Conservation (phyloP, 2,797 vertebrate species). For the Borostomias antarcticus region DNA sequence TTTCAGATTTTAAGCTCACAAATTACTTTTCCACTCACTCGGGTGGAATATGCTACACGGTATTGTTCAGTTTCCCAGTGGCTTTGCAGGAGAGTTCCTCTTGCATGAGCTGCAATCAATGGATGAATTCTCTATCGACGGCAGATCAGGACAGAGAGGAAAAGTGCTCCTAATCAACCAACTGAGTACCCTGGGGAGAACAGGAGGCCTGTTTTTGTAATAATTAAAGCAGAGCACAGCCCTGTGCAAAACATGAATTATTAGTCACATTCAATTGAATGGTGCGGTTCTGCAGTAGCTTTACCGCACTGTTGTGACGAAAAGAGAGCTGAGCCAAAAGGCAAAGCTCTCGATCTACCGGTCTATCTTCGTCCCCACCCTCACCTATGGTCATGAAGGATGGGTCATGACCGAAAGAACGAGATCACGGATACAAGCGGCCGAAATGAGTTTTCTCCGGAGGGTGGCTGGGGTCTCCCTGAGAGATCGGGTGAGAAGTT, state of each 20-base stretch:
- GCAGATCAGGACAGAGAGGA: not conserved
- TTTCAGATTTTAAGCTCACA: not conserved
- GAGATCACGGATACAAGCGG: no score
- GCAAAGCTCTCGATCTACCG: no score
- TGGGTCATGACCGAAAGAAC: no score
- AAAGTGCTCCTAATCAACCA: not conserved
- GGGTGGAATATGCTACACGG: not conserved
- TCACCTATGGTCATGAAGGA: no score
- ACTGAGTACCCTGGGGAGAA: not conserved
- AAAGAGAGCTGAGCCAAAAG: no score
- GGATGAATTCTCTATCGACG: not conserved
- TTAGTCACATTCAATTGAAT: slow-evolving; percentile 28
- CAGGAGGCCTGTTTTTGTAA: slow-evolving; percentile 4
- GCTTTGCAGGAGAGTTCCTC: not conserved
- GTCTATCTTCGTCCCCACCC: no score
- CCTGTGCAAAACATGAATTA: slow-evolving; percentile 12
- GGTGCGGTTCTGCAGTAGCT: no score
- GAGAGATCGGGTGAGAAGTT: no score
- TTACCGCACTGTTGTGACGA: no score
- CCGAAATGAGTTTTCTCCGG: no score
- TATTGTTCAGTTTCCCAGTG: not conserved
- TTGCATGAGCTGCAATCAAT: not conserved
- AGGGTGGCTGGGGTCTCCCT: no score
- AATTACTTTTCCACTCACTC: not conserved
- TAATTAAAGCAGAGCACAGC: slow-evolving; percentile 12